These are phyloP conservation scores for Beroe forskalii DNA, from an alignment of 37 sponge, comb jelly and placozoan species.

Conservation along the genomic window DNA sequence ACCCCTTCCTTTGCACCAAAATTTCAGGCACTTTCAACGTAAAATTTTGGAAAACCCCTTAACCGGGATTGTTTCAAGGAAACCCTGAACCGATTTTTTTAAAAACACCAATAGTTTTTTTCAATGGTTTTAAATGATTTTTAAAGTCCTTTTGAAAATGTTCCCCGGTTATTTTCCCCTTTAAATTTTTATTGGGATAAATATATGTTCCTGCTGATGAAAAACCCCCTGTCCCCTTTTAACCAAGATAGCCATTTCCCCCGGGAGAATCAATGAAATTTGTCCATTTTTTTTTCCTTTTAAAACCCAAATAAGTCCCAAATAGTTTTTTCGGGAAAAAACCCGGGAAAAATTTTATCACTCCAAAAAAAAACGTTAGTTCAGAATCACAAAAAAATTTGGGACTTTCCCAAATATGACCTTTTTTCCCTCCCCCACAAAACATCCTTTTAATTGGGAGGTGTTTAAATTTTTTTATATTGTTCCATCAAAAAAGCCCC, in stretches of 20 bases:
- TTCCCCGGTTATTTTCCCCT: neutral
- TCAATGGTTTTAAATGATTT: neutral
- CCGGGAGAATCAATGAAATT: neutral
- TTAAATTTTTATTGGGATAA: neutral
- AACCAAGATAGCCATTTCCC: neutral
- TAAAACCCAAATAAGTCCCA: neutral
- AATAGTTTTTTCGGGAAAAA: neutral
- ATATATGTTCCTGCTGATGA: neutral
- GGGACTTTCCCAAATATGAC: neutral
- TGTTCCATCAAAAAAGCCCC: neutral
- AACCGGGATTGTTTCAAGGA: neutral
- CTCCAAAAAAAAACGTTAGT: neutral
- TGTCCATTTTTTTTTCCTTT: neutral
- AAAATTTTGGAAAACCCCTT: neutral
- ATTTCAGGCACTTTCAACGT: neutral
- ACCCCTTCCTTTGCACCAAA: neutral
- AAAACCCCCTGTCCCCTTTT: neutral
- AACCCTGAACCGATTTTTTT: neutral
- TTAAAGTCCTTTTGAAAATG: neutral
- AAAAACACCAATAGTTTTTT: neutral
- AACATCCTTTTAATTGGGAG: neutral
- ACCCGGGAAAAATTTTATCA: neutral
- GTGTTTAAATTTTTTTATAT: neutral
- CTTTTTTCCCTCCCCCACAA: neutral
- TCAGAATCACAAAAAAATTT: neutral